Percentiles rank a stretch among this genome's conserved stretches.
phyloP scores from a whole-genome alignment of 2,888 invertebrate genomes.

The Drosophila helvetica region DNA sequence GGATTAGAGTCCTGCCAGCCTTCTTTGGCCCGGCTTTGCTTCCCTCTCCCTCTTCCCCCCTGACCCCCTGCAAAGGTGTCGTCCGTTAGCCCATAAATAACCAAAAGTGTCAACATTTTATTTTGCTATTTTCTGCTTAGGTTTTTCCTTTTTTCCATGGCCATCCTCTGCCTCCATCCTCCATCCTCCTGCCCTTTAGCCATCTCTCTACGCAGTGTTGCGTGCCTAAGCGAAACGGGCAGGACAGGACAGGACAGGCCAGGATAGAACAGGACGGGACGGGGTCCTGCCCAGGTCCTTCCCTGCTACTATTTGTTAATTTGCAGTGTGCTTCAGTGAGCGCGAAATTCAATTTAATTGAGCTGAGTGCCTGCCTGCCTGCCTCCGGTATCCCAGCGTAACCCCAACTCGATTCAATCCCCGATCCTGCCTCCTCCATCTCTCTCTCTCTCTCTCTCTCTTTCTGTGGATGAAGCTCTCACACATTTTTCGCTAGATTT shows the following conservation, averaged over 20 bases:
- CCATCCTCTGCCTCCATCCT: constrained; percentile 12
- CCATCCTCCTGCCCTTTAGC: constrained; percentile 15
- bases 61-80: constrained; percentile 72
- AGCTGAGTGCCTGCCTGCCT: constrained; percentile 69
- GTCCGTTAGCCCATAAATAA: constrained; percentile 78
- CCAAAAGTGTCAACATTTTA: constrained; percentile 82
- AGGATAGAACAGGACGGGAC: constrained; percentile 15
- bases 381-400: constrained; percentile 5
- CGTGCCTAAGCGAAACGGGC: constrained; percentile 78
- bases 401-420: constrained; percentile 13
- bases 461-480: constrained; percentile 37
- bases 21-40: neutral
- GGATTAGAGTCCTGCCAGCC: constrained; percentile 67
- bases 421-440: too few species aligned
- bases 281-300: constrained; percentile 50
- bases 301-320: constrained; percentile 70
- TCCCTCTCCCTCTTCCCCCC: too few species aligned
- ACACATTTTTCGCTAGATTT: constrained; percentile 76
- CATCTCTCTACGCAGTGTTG: constrained; percentile 67
- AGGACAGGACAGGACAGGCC: constrained; percentile 31
- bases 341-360: constrained; percentile 82
- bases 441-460: neutral
- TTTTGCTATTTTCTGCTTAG: constrained; percentile 72
- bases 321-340: constrained; percentile 80
- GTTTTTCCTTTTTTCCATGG: constrained; percentile 29